Percentiles rank a stretch among this genome's conserved stretches.
Conservation (phyloP, 2,113 vertebrate genomes). For the Bos taurus region ARS-UCD2.0 NC_037337.1:44546001-44546500, state of each 20-base stretch:
- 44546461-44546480: background rate
- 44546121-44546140: conserved; percentile 14
- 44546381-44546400: conserved; percentile 33
- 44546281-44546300: background rate
- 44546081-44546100: background rate
- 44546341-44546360: background rate
- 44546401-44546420: conserved; percentile 32
- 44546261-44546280: background rate
- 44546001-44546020: background rate
- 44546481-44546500: conserved; percentile 27
- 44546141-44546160: background rate
- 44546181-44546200: background rate
- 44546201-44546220: background rate
- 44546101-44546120: background rate
- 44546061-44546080: background rate
- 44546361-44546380: conserved; percentile 29
- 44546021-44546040: background rate
- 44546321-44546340: background rate
- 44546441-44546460: background rate
- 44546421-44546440: background rate
- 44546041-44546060: background rate
- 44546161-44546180: background rate
- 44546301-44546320: background rate
- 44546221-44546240: background rate
- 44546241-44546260: background rate